A percentile compares a stretch with the other conserved stretches of the same genome.
These are phyloP conservation scores for Phataginus tetradactyla DNA, from an alignment of 2,797 vertebrate species.

Conservation along the genomic window DNA sequence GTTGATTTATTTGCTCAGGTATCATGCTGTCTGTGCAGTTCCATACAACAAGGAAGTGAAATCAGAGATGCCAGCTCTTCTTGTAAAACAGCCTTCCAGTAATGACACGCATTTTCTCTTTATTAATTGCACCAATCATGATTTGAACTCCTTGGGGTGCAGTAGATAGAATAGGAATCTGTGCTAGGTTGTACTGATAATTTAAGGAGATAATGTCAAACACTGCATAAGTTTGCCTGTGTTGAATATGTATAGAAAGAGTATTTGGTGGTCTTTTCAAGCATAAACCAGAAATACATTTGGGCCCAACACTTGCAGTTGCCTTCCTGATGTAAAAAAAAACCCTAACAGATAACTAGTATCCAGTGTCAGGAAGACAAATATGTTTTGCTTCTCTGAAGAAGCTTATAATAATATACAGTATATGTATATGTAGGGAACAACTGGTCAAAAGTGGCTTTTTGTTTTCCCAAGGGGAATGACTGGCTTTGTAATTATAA, in stretches of 20 bases:
- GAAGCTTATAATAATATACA: constrained; percentile 86
- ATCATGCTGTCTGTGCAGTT: constrained; percentile 83
- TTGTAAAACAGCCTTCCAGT: constrained; percentile 79
- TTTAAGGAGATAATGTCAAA: constrained; percentile 63
- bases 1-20: constrained; percentile 89
- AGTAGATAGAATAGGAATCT: constrained; percentile 75
- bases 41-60: constrained; percentile 77
- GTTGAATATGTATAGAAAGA: constrained; percentile 63
- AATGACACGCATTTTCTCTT: constrained; percentile 69
- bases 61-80: constrained; percentile 84
- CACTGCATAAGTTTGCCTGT: constrained; percentile 57
- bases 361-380: constrained; percentile 85
- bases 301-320: constrained; percentile 86
- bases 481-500: constrained; percentile 85
- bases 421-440: constrained; percentile 84
- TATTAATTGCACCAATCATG: constrained; percentile 53
- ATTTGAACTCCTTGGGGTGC: constrained; percentile 72
- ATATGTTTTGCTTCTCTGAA: constrained; percentile 88
- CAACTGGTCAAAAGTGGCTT: constrained; percentile 86
- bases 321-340: constrained; percentile 86
- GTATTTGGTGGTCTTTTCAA: constrained; percentile 54
- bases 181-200: constrained; percentile 68
- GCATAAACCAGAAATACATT: constrained; percentile 76
- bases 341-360: constrained; percentile 72
- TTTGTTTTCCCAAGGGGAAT: constrained; percentile 88